Evolutionary conservation across 1,140 invertebrate genomes (phyloP).

Genomic region (Cydia splendana): DNA sequence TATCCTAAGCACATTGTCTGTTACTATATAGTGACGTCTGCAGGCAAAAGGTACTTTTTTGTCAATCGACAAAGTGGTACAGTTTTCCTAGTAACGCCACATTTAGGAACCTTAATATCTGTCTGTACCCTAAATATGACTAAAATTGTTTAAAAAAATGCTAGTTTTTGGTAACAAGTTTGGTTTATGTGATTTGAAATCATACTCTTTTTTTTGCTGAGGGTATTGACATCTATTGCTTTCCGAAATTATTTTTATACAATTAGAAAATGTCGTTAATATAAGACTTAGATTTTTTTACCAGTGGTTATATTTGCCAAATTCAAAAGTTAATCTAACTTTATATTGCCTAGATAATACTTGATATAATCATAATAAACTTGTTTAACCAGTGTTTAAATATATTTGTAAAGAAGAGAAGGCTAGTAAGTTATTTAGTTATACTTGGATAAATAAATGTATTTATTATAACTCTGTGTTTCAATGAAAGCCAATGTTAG

Average conservation of each 20-base stretch:
- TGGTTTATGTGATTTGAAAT: background rate
- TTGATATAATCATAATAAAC: background rate
- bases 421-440: slow-evolving; percentile 18
- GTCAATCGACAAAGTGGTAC: background rate
- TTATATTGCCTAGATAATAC: background rate
- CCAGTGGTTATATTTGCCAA: background rate
- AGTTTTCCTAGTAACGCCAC: no score
- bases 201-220: background rate
- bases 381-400: background rate
- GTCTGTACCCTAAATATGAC: no score
- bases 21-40: background rate
- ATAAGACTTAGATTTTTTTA: slow-evolving; percentile 5
- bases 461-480: background rate
- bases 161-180: no score
- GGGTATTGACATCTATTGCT: background rate
- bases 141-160: no score
- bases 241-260: background rate
- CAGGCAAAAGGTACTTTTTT: background rate
- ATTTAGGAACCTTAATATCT: no score
- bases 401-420: background rate
- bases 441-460: slow-evolving; percentile 9
- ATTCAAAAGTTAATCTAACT: background rate
- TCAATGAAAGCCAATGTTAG: slow-evolving; percentile 1
- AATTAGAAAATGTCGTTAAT: background rate
- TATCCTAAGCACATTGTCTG: slow-evolving; percentile 20